Evolutionary conservation across 2,113 vertebrate species (phyloP), one percentile per base, ranked within the genome.

Genomic region (Notothenia coriiceps): DNA sequence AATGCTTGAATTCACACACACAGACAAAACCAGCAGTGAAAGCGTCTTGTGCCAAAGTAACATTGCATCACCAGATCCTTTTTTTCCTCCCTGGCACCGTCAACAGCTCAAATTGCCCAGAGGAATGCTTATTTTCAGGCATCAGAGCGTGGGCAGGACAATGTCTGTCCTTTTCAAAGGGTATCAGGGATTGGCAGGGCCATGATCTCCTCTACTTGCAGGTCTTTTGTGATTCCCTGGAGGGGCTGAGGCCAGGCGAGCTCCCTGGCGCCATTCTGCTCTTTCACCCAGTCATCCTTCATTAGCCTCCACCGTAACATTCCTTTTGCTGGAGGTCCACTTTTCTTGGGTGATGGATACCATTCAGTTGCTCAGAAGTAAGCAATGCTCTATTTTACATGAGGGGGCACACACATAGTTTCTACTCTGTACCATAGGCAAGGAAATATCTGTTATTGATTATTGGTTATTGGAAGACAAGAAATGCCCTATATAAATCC

Each of bases 211-310:
- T 87, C 83, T 67, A 56, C 86, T 86, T 70, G 69, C 86, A 75
- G 87, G 89, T 89, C 85, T 82, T 90, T 90, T 91, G 85, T 91
- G 84, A 82, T 85, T 89, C 88, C 86, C 84, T 59, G 67, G 85
- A 89, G 84, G 82, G 79, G 66, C 73, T 55, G 84, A 89, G 82
- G 82, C 85, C 84, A 62, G 80, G 77, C 80, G 62, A 80, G 85
- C 85, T 86, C 85, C 86, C 82, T 83, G 84, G 85, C 74, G 74
- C 88, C 87, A 57, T 60, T 84, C 82, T 84, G 88, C 78, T 84
- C 89, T 90, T 91, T 91, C 82, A 92, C 79, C 85, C 86, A 89
- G 91, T 92, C 90, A 91, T 83, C 88, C 85, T 88, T 90, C 86
- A 89, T 92, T 92, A 92, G 86, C 60, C 80, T 88, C 84, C 66